Conservation (phyloP, 2,888 invertebrate species). For the Hypercompe scribonia region DNA sequence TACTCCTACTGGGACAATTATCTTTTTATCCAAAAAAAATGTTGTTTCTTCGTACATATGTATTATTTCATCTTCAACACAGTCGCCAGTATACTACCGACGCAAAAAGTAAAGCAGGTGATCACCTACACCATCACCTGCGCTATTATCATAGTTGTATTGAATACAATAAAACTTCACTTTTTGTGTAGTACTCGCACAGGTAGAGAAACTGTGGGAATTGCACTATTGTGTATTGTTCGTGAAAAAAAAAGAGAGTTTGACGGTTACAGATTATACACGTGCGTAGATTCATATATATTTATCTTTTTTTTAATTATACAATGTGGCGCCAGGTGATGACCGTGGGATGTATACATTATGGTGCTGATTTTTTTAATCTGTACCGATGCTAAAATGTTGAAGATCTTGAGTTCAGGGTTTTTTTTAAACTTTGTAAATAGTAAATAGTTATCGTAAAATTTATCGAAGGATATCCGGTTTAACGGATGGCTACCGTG, state of each 20-base stretch:
- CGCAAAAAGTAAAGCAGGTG: conserved; percentile 19
- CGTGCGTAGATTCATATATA: conserved; percentile 48
- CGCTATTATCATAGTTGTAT: conserved; percentile 14
- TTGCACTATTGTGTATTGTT: conserved; percentile 37
- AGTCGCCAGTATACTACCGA: neutral
- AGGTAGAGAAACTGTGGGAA: conserved; percentile 75
- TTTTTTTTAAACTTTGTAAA: neutral
- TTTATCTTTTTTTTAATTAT: conserved; percentile 28
- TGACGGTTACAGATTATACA: conserved; percentile 41
- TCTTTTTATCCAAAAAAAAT: neutral
- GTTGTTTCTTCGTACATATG: neutral
- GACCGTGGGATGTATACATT: conserved; percentile 33
- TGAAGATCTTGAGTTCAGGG: neutral
- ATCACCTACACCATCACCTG: conserved; percentile 26
- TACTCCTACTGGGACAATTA: neutral
- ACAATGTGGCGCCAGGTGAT: conserved; percentile 42
- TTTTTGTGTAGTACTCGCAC: conserved; percentile 27
- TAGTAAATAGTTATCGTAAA: neutral
- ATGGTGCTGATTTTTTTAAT: neutral
- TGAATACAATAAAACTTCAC: conserved; percentile 13
- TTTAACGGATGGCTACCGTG: neutral
- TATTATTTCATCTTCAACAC: neutral
- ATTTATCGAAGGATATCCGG: neutral
- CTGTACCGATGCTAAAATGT: neutral
- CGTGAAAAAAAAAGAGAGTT: conserved; percentile 31